phyloP scores from a whole-genome alignment of 2,888 invertebrate species.

The Chorisops tibialis region DNA sequence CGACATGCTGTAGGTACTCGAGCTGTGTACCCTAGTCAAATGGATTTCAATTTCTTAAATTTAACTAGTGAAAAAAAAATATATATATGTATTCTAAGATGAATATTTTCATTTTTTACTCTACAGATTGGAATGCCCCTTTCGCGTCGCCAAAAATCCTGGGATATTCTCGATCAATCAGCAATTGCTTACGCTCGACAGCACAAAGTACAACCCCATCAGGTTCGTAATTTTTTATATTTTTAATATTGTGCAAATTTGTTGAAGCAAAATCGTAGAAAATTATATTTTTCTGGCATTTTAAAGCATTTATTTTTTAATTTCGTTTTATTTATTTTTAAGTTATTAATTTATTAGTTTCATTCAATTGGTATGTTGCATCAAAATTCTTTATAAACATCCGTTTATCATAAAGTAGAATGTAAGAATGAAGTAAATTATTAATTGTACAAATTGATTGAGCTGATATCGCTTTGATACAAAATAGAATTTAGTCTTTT shows the following conservation, averaged over 20 bases:
- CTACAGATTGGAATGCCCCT: conserved; percentile 44
- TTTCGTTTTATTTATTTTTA: background rate
- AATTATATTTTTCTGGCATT: conserved; percentile 19
- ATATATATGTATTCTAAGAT: too few species aligned
- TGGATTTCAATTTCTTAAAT: too few species aligned
- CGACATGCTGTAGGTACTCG: too few species aligned
- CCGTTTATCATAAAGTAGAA: conserved; percentile 14
- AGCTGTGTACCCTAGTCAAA: too few species aligned
- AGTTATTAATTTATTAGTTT: background rate
- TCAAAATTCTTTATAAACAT: conserved; percentile 8
- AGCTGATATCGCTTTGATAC: too few species aligned
- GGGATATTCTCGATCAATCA: conserved; percentile 89
- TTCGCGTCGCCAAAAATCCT: conserved; percentile 80
- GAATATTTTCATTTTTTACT: too few species aligned
- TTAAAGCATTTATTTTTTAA: background rate
- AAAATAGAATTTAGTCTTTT: too few species aligned
- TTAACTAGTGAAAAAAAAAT: too few species aligned
- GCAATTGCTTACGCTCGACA: conserved; percentile 72
- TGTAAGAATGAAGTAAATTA: too few species aligned
- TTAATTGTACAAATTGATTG: too few species aligned
- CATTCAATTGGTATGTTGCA: conserved; percentile 23
- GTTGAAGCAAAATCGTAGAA: conserved; percentile 8
- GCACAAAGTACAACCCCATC: conserved; percentile 62
- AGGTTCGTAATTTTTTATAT: conserved; percentile 51
- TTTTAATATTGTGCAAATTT: background rate